A percentile compares a stretch with the other conserved stretches of the same genome.
Evolutionary conservation across 2,888 invertebrate species (phyloP).

Genomic region (Volucella zonaria): DNA sequence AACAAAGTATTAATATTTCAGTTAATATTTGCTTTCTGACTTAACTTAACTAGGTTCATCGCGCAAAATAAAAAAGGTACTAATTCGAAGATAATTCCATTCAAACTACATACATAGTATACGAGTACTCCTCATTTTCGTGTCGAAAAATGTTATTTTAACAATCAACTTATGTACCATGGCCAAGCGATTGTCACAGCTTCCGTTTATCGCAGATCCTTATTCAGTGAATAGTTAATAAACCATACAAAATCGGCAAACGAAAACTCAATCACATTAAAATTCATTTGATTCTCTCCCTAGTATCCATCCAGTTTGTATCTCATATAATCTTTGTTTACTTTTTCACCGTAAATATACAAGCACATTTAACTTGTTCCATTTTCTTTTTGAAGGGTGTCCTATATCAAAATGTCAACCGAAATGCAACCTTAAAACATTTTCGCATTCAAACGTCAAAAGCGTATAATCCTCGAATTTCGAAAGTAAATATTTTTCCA

Average conservation of each 20-base stretch:
- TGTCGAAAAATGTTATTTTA: slow-evolving; percentile 8
- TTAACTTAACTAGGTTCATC: too few species aligned
- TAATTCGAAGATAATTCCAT: too few species aligned
- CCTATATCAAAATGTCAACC: slow-evolving; percentile 47
- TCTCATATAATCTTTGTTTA: slow-evolving; percentile 68
- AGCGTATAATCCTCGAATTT: slow-evolving; percentile 73
- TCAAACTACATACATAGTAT: too few species aligned
- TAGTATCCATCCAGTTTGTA: slow-evolving; percentile 44
- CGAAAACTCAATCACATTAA: slow-evolving; percentile 71
- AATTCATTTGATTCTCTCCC: slow-evolving; percentile 59
- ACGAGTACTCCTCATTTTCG: neutral
- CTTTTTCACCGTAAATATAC: slow-evolving; percentile 53
- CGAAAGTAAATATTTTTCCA: slow-evolving; percentile 67
- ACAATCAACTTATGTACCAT: slow-evolving; percentile 41
- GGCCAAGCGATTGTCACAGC: slow-evolving; percentile 57
- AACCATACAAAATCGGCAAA: slow-evolving; percentile 67
- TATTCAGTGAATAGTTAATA: slow-evolving; percentile 66
- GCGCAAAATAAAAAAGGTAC: too few species aligned
- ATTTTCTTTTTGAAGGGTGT: slow-evolving; percentile 30
- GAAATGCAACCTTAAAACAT: slow-evolving; percentile 32
- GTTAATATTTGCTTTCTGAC: too few species aligned
- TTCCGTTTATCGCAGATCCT: slow-evolving; percentile 24
- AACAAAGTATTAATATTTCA: too few species aligned
- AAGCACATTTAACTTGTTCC: slow-evolving; percentile 38
- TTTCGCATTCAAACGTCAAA: slow-evolving; percentile 61